Conservation (phyloP, 2,113 vertebrate genomes). For the Brachyhypopomus occidentalis region DNA sequence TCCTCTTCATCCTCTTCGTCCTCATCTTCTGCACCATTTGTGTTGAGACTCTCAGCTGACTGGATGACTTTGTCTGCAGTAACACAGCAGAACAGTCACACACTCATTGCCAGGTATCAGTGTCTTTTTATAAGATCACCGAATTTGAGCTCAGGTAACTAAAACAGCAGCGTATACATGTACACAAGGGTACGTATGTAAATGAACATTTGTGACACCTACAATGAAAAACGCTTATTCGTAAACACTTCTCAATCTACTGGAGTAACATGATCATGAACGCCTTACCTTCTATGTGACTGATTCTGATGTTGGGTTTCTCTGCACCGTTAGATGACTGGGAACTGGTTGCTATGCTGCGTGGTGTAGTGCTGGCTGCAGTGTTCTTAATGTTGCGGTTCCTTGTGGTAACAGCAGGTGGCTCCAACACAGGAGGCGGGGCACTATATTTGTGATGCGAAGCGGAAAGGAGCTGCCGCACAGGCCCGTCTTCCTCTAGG, state of each 20-base stretch:
- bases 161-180: neutral
- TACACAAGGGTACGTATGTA: neutral
- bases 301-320: constrained; percentile 43
- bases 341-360: constrained; percentile 43
- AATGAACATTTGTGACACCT: no score
- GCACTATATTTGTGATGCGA: constrained; percentile 87
- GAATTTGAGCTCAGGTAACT: neutral
- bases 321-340: neutral
- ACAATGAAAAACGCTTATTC: neutral
- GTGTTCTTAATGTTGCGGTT: constrained; percentile 58
- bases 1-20: constrained; percentile 77
- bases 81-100: neutral
- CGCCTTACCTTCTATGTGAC: constrained; percentile 45
- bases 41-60: constrained; percentile 41
- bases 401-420: constrained; percentile 55
- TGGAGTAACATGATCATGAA: neutral
- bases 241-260: no score
- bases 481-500: constrained; percentile 84
- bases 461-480: constrained; percentile 77
- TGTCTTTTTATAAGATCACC: neutral
- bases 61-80: neutral
- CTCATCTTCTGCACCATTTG: constrained; percentile 71
- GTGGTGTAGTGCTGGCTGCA: constrained; percentile 39
- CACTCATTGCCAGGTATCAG: neutral
- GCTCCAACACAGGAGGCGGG: constrained; percentile 70